Base-by-base conservation (phyloP, 2,888 invertebrate species). In the Lepidocyrtinus sp. region DNA sequence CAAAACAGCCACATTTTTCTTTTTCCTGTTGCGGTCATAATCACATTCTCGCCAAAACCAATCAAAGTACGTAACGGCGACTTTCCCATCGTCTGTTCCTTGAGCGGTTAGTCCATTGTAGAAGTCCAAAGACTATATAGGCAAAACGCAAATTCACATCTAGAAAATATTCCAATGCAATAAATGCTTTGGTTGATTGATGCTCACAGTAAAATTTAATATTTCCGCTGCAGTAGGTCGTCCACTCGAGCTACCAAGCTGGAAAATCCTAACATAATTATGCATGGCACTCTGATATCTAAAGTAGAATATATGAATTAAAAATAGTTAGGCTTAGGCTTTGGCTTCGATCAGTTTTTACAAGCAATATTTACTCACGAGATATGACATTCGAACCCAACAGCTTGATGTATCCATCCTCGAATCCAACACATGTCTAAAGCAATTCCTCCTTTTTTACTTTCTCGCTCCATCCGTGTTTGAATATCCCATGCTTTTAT, bases 21-120 rank as follows among this genome's bases (percentile, higher is more conserved):
- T 86, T 74, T 79, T 84, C 46, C 84, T 83, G 46, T 86, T 86
- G n/a, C 86, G 22, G 7, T 86, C 86, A 61, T 68, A 86, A 72
- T 86, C 86, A 68, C 85, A 85, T 46, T 86, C 86, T 36, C 86
- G 50, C 83, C 85, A 83, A 74, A 82, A 86, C 36, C 79, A 62
- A 64, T 86, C 86, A 59, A 79, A 86, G 65, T 84, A 86, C 5
- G 83, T 79, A 0, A 75, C 75, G 22, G 68, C 75, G 0, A 86
- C 80, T 50, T 74, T 77, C 17, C 86, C 86, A 25, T 81, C 71
- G 67, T 86, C 86, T 1, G 84, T 82, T 15, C 82, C 85, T 55
- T 84, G 79, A 0, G 82, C 73, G 1, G 84, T 83, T 64, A 86
- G 67, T 5, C 86, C 86, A 27, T 85, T 77, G 71, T 70, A 63